Evolutionary conservation across 2,888 invertebrate species (phyloP), one percentile per base, ranked within the genome.

Genomic region (Sphaerophoria taeniata): DNA sequence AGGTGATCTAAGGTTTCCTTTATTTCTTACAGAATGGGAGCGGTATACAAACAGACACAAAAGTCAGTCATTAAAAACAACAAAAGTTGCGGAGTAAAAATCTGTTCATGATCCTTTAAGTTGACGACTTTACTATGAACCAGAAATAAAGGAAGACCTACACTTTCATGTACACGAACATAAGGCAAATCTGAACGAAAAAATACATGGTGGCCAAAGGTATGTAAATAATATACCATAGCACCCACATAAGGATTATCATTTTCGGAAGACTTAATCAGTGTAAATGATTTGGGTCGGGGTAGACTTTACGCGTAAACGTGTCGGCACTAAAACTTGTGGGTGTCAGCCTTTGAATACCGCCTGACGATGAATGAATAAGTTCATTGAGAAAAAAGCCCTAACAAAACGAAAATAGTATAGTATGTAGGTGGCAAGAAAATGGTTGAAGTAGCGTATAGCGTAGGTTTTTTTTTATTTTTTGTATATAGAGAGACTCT

Each of bases 351-450:
- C 45, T 67, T 55, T 60, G 49, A 34, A 65, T 24, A 24, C 24
- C 1, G 24, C 1, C 24, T 2, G 24, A 72, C 45, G 58, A 34
- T 79, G 79, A 79, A 79, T 79, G 79, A 65, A 67, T 67, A 67
- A 24, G 45, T 79, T 79, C 79, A 79, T 79, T 79, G 34, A 79
- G 43, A 73, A 73, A 73, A 67, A 67, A 43, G 34, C n/a, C n/a
- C 31, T 24, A 43, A 39, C 39, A 39, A 39, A 39, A 39, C 39
- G 7, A 49, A 16, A 6, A 14, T 49, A 47, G 6, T 16, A 4
- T 47, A 56, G 9, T 43, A 3, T 43, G 43, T 43, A 43, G 43
- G 43, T 51, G 56, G 55, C 49, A 56, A 56, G 49, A 33, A 63
- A 63, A 34, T 39, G 34, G 16, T 33, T 67, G 11, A 6, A 3